Conservation (phyloP, 2,888 invertebrate genomes). For the Creontiades dilutus region DNA sequence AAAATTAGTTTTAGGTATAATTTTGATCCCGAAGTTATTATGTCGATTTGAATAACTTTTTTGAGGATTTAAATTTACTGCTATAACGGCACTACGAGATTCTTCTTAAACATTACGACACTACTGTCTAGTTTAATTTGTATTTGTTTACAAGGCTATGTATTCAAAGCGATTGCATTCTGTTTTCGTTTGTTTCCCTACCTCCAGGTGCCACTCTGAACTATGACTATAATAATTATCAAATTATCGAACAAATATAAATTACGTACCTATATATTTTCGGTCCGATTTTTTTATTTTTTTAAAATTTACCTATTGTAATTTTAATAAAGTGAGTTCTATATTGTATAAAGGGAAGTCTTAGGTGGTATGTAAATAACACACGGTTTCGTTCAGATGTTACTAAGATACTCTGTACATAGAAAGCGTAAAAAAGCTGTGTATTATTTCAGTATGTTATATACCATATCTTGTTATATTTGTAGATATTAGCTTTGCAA, state of each 20-base stretch:
- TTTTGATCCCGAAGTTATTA: slow-evolving; percentile 68
- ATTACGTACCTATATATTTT: slow-evolving; percentile 6
- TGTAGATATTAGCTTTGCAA: slow-evolving; percentile 66
- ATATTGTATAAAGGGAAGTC: slow-evolving; percentile 31
- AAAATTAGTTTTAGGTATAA: slow-evolving; percentile 10
- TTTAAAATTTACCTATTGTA: slow-evolving; percentile 24
- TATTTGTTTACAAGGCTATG: not conserved
- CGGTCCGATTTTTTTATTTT: slow-evolving; percentile 51
- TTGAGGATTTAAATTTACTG: slow-evolving; percentile 65
- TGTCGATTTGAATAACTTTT: slow-evolving; percentile 56
- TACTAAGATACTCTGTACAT: slow-evolving; percentile 38
- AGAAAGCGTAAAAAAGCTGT: slow-evolving; percentile 32
- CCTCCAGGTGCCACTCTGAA: slow-evolving; percentile 50
- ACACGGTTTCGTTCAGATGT: not conserved
- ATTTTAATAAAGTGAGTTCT: slow-evolving; percentile 27
- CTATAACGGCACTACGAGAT: slow-evolving; percentile 35
- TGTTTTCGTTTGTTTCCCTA: slow-evolving; percentile 12
- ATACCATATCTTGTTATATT: slow-evolving; percentile 65
- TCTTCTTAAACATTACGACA: not conserved
- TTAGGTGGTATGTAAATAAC: not conserved
- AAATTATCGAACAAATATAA: slow-evolving; percentile 33
- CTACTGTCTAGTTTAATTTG: not conserved
- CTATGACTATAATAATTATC: slow-evolving; percentile 36
- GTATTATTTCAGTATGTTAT: slow-evolving; percentile 48
- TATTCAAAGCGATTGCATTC: not conserved